Conservation (phyloP, 2,797 vertebrate genomes). For the Sitta carolinensis region DNA sequence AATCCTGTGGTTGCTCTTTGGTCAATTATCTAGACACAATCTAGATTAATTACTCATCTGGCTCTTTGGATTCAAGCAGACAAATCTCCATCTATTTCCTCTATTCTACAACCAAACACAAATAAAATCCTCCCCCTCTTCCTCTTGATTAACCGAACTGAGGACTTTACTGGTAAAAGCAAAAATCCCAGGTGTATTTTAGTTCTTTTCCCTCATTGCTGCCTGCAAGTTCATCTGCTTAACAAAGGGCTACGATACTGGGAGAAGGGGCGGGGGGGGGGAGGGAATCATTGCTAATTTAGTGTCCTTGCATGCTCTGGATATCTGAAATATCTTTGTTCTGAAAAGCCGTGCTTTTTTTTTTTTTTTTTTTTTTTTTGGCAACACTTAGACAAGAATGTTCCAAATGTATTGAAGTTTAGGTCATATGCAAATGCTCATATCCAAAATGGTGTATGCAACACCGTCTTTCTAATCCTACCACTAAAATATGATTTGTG, state of each 20-base stretch:
- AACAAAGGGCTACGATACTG: neutral
- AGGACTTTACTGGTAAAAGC: neutral
- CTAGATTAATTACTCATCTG: neutral
- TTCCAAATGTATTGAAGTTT: neutral
- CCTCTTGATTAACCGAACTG: neutral
- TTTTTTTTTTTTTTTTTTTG: neutral
- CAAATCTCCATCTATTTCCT: neutral
- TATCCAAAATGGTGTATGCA: neutral
- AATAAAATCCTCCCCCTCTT: neutral
- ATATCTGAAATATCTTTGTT: neutral
- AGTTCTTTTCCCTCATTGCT: neutral
- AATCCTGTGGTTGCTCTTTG: neutral
- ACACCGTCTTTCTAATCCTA: neutral
- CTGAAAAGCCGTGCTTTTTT: neutral
- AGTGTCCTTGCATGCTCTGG: neutral
- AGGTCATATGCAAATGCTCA: neutral
- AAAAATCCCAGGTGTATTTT: neutral
- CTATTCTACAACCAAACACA: neutral
- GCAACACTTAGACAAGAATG: neutral
- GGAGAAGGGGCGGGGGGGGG: accelerated
- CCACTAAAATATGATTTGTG: slow-evolving; percentile 24
- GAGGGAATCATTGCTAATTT: neutral
- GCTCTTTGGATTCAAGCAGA: neutral
- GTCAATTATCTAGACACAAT: neutral
- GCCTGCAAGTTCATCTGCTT: neutral